phyloP scores from a whole-genome alignment of 2,113 vertebrate species.

The Megaceryle torquata region DNA sequence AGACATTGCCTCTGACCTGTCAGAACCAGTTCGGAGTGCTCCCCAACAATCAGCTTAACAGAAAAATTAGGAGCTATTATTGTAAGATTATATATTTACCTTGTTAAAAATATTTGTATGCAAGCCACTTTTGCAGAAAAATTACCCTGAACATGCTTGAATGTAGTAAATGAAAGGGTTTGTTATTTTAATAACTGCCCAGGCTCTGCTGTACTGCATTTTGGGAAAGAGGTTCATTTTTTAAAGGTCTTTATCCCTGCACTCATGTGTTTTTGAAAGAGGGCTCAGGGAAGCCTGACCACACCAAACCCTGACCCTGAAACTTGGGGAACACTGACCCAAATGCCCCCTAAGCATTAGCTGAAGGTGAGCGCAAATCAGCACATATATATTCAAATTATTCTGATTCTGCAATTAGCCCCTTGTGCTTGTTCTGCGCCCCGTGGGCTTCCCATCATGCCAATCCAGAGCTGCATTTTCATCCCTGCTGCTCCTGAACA shows the following conservation, averaged over 20 bases:
- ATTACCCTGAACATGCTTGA: slow-evolving; percentile 64
- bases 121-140: slow-evolving; percentile 65
- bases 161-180: slow-evolving; percentile 70
- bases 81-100: slow-evolving; percentile 69
- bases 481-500: slow-evolving; percentile 18
- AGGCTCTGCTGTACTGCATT: slow-evolving; percentile 21
- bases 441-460: neutral
- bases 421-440: neutral
- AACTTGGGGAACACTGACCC: slow-evolving; percentile 1
- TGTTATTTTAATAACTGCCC: slow-evolving; percentile 61
- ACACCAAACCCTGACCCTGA: slow-evolving; percentile 18
- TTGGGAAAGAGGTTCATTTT: slow-evolving; percentile 50
- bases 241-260: slow-evolving; percentile 20
- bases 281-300: neutral
- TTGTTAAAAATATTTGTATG: slow-evolving; percentile 74
- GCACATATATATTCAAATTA: slow-evolving; percentile 18
- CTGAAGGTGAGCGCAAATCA: slow-evolving; percentile 38
- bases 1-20: slow-evolving; percentile 67
- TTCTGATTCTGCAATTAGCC: slow-evolving; percentile 43
- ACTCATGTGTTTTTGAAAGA: neutral
- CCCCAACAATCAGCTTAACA: slow-evolving; percentile 53
- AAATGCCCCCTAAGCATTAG: neutral
- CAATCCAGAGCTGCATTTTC: slow-evolving; percentile 33
- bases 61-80: slow-evolving; percentile 69
- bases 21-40: slow-evolving; percentile 63